Percentiles rank a stretch among this genome's conserved stretches.
These are phyloP conservation scores for Acleris holmiana DNA, from an alignment of 2,888 invertebrate species.

Conservation along the genomic window DNA sequence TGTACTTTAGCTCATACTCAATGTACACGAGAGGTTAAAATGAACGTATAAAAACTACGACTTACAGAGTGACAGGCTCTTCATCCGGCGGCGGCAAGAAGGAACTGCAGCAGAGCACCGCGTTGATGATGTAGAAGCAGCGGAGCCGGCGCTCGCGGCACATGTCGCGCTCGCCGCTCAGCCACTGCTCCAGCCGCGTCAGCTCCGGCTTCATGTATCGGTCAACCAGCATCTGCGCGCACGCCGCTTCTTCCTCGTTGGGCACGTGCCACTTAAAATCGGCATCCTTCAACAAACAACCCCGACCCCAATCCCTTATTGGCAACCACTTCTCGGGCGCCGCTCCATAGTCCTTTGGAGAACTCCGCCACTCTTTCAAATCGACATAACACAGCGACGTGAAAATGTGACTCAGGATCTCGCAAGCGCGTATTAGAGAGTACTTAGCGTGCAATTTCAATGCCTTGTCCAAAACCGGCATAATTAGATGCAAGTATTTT, in stretches of 20 bases:
- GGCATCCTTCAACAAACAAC: constrained; percentile 86
- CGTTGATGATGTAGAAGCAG: constrained; percentile 87
- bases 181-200: constrained; percentile 83
- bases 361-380: constrained; percentile 86
- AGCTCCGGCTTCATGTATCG: constrained; percentile 88
- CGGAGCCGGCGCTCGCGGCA: constrained; percentile 88
- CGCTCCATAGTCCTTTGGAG: constrained; percentile 84
- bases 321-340: constrained; percentile 89
- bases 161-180: constrained; percentile 76
- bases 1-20: too few species aligned
- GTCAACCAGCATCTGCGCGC: constrained; percentile 86
- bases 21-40: not conserved
- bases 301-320: constrained; percentile 92
- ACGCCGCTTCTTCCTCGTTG: constrained; percentile 86
- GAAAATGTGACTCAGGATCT: constrained; percentile 85
- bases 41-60: not conserved
- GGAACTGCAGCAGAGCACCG: constrained; percentile 85
- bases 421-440: constrained; percentile 86
- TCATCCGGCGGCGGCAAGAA: constrained; percentile 90
- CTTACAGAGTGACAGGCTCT: constrained; percentile 82
- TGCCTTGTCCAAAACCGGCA: constrained; percentile 88
- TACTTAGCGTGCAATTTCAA: constrained; percentile 88
- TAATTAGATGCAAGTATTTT: constrained; percentile 86
- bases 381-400: constrained; percentile 85
- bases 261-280: constrained; percentile 92